Conservation (phyloP, 2,113 vertebrate genomes). For the Baryphthengus martii region DNA sequence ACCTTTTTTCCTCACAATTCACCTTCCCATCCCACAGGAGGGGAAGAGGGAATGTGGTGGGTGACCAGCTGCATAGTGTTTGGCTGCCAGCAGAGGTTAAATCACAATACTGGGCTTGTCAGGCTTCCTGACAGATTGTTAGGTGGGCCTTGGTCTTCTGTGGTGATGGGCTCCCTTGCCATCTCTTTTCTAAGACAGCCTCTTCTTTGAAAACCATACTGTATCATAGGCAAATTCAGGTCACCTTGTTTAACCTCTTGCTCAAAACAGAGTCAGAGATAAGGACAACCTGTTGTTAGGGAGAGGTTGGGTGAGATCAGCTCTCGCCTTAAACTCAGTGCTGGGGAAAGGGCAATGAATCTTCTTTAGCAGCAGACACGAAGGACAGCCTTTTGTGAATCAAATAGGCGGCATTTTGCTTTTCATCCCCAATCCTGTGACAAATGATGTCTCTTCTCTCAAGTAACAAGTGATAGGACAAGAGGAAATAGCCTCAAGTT, state of each 20-base stretch:
- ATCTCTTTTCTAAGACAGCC: background rate
- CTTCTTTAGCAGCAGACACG: background rate
- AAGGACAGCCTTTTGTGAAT: background rate
- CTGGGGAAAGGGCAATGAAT: background rate
- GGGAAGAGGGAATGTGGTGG: too few species aligned
- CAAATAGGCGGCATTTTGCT: background rate
- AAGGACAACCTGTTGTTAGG: background rate
- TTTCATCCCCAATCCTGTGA: background rate
- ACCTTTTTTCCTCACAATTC: too few species aligned
- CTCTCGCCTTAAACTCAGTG: accelerated
- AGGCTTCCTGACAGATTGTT: background rate
- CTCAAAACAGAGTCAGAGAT: background rate
- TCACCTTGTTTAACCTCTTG: background rate
- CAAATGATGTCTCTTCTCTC: background rate
- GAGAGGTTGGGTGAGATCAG: background rate
- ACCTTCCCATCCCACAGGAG: too few species aligned
- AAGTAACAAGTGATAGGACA: background rate
- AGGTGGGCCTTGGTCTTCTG: background rate
- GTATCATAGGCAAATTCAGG: background rate
- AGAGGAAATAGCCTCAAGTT: background rate
- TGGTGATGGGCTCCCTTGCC: background rate
- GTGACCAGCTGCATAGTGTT: too few species aligned
- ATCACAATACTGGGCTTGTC: background rate
- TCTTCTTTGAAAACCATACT: background rate
- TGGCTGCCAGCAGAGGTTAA: too few species aligned